A percentile compares a stretch with the other conserved stretches of the same genome.
These are phyloP conservation scores for Chalcosyrphus nemorum DNA, from an alignment of 2,888 invertebrate species.

Conservation along the genomic window DNA sequence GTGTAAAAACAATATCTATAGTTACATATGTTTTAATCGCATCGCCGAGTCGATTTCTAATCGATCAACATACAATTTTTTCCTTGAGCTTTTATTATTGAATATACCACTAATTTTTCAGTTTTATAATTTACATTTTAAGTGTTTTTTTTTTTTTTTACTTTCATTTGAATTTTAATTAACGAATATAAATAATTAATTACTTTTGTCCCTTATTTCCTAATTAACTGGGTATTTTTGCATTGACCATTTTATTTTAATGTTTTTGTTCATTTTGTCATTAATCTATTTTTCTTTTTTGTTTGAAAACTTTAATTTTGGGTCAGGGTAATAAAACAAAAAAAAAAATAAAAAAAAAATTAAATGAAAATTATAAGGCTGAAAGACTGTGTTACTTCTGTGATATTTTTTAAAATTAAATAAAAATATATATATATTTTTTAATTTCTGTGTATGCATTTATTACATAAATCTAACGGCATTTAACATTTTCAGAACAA, in stretches of 20 bases:
- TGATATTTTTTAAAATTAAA: slow-evolving; percentile 58
- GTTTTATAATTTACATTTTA: slow-evolving; percentile 58
- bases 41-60: slow-evolving; percentile 43
- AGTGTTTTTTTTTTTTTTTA: slow-evolving; percentile 16
- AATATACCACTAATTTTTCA: slow-evolving; percentile 53
- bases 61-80: slow-evolving; percentile 47
- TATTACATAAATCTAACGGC: background rate
- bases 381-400: slow-evolving; percentile 60
- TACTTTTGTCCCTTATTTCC: slow-evolving; percentile 5
- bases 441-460: slow-evolving; percentile 39
- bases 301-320: slow-evolving; percentile 9
- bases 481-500: background rate
- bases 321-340: slow-evolving; percentile 42
- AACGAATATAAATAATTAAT: background rate
- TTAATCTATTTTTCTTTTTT: background rate
- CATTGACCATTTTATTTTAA: background rate
- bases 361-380: slow-evolving; percentile 64
- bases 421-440: slow-evolving; percentile 22
- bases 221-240: slow-evolving; percentile 21
- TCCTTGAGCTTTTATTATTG: slow-evolving; percentile 53
- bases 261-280: background rate
- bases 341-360: slow-evolving; percentile 1
- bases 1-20: slow-evolving; percentile 72
- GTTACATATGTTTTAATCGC: slow-evolving; percentile 58
- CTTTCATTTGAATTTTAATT: background rate